These are phyloP conservation scores for Rhagophthalmus giganteus DNA, from an alignment of 2,888 invertebrate species.

Conservation along the genomic window DNA sequence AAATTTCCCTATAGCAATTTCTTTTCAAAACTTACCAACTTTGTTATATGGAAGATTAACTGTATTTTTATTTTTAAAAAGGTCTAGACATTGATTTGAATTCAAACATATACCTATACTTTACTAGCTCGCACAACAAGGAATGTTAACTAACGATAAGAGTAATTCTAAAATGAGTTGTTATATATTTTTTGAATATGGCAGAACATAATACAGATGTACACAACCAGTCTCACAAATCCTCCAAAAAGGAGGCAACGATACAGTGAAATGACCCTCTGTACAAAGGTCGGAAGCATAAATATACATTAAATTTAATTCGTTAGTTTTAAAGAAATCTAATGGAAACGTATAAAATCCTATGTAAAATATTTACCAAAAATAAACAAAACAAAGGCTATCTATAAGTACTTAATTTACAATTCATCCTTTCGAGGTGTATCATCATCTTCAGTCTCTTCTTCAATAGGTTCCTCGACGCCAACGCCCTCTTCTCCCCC, in stretches of 20 bases:
- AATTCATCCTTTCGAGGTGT: constrained; percentile 76
- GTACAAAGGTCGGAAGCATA: constrained; percentile 20
- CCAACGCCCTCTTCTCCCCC: constrained; percentile 80
- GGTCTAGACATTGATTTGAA: neutral
- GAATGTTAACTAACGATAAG: constrained; percentile 17
- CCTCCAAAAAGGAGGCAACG: constrained; percentile 35
- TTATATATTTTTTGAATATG: neutral
- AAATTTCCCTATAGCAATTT: no score
- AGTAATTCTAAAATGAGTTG: no score
- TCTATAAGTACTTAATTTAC: constrained; percentile 57
- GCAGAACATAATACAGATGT: neutral
- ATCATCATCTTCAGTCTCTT: constrained; percentile 74
- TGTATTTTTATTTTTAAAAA: neutral
- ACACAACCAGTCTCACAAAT: constrained; percentile 46
- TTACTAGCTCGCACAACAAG: constrained; percentile 9
- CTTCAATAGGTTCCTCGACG: constrained; percentile 63
- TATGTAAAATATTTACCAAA: constrained; percentile 29
- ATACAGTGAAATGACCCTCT: constrained; percentile 11
- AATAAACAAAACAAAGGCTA: constrained; percentile 16
- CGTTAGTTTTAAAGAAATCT: constrained; percentile 18
- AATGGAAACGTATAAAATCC: constrained; percentile 16
- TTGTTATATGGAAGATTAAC: no score
- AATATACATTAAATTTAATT: constrained; percentile 17
- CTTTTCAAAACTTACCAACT: no score
- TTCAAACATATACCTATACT: no score